Percentiles rank a stretch among this genome's conserved stretches.
phyloP scores from a whole-genome alignment of 2,888 invertebrate genomes.

The Melolontha melolontha region DNA sequence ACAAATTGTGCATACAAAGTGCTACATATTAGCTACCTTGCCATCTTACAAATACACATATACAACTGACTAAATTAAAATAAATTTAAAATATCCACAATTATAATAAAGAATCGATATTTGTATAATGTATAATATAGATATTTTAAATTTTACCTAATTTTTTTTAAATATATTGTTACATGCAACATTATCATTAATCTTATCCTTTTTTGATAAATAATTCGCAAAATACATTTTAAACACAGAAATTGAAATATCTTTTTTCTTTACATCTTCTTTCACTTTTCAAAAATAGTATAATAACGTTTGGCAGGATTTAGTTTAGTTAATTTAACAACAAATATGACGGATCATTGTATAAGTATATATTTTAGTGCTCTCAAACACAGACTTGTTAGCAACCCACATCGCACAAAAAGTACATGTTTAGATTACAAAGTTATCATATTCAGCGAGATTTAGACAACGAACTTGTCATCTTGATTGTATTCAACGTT shows the following conservation, averaged over 20 bases:
- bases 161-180: constrained; percentile 20
- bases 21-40: constrained; percentile 30
- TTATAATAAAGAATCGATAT: not conserved
- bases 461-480: no score
- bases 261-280: constrained; percentile 46
- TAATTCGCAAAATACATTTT: constrained; percentile 40
- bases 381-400: constrained; percentile 15
- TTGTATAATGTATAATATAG: not conserved
- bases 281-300: constrained; percentile 50
- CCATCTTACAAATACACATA: constrained; percentile 34
- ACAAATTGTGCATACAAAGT: constrained; percentile 27
- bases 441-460: no score
- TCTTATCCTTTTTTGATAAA: not conserved
- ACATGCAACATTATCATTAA: constrained; percentile 21
- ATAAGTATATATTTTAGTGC: constrained; percentile 37
- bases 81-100: constrained; percentile 16
- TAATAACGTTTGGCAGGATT: constrained; percentile 43
- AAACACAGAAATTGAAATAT: constrained; percentile 47
- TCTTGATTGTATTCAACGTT: no score
- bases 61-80: constrained; percentile 22
- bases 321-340: constrained; percentile 38
- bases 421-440: no score
- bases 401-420: no score
- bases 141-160: constrained; percentile 5
- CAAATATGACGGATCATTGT: constrained; percentile 49